Conservation (phyloP, 1,140 invertebrate genomes). For the Drosophila setifemur region DNA sequence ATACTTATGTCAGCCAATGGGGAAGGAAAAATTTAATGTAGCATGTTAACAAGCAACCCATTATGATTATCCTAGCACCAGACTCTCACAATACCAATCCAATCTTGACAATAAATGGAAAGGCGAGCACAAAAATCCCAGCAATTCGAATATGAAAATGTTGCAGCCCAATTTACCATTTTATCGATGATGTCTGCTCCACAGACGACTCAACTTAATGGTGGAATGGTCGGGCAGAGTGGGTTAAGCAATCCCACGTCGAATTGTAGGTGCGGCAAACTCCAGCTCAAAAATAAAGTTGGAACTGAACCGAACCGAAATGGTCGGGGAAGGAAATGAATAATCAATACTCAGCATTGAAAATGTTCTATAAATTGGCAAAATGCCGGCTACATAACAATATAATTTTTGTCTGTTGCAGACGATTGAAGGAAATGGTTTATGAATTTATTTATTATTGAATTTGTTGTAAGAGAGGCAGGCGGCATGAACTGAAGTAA, state of each 20-base stretch:
- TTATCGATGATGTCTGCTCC: constrained; percentile 31
- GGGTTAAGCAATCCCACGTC: constrained; percentile 35
- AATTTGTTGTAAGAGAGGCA: neutral
- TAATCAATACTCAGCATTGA: constrained; percentile 78
- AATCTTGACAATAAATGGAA: constrained; percentile 37
- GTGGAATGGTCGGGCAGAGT: neutral
- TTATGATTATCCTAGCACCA: constrained; percentile 57
- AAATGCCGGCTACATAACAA: constrained; percentile 46
- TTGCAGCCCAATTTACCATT: constrained; percentile 76
- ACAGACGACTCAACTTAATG: constrained; percentile 38
- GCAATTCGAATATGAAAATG: constrained; percentile 72
- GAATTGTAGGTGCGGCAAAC: constrained; percentile 51
- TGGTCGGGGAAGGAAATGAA: constrained; percentile 58
- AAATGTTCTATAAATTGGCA: constrained; percentile 76
- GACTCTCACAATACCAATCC: constrained; percentile 42
- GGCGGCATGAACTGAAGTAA: neutral
- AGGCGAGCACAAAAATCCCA: constrained; percentile 30
- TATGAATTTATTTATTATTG: constrained; percentile 4
- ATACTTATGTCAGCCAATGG: constrained; percentile 57
- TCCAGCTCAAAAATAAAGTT: constrained; percentile 16
- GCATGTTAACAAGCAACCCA: constrained; percentile 79
- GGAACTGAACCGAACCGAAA: neutral
- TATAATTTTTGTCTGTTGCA: constrained; percentile 29
- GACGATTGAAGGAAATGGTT: constrained; percentile 14
- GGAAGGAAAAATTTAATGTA: constrained; percentile 73